These are phyloP conservation scores for Heterotilapia buettikoferi DNA, from an alignment of 2,113 vertebrate species.

Conservation along the genomic window DNA sequence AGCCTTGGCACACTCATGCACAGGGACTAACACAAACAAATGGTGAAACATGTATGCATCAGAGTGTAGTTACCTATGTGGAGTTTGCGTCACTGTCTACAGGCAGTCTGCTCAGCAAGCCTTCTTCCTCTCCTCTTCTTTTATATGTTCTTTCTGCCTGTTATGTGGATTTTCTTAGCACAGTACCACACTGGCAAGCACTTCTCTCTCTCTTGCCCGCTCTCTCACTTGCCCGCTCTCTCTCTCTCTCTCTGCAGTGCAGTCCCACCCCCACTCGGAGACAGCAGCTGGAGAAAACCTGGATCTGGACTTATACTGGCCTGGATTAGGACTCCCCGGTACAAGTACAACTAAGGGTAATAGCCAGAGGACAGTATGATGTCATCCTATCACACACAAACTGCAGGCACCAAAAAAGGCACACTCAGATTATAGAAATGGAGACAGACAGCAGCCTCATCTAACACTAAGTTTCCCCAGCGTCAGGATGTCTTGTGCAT, in stretches of 20 bases:
- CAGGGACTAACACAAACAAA: not conserved
- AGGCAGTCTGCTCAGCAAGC: not conserved
- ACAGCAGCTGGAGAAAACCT: slow-evolving; percentile 57
- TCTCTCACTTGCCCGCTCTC: not conserved
- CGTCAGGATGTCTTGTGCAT: not conserved
- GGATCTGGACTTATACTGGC: slow-evolving; percentile 5
- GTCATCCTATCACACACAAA: slow-evolving; percentile 2
- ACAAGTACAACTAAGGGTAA: not conserved
- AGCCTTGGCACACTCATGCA: not conserved
- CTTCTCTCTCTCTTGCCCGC: not conserved
- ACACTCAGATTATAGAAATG: not conserved
- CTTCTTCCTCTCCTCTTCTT: slow-evolving; percentile 18
- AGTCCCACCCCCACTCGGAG: slow-evolving; percentile 54
- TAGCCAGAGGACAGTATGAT: slow-evolving; percentile 11
- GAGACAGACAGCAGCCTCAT: slow-evolving; percentile 4
- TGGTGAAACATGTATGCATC: not conserved
- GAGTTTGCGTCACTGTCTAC: slow-evolving; percentile 14
- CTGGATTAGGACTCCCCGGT: slow-evolving; percentile 47
- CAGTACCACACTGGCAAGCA: not conserved
- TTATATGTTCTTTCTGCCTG: slow-evolving; percentile 4
- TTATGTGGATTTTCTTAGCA: slow-evolving; percentile 7
- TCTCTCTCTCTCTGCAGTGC: slow-evolving; percentile 60
- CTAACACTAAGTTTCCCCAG: not conserved
- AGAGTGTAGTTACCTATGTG: slow-evolving; percentile 34
- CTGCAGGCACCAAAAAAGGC: not conserved